Percentiles rank a stretch among this genome's conserved stretches.
Evolutionary conservation across 2,888 invertebrate genomes (phyloP).

Genomic region (Agriotes lineatus): DNA sequence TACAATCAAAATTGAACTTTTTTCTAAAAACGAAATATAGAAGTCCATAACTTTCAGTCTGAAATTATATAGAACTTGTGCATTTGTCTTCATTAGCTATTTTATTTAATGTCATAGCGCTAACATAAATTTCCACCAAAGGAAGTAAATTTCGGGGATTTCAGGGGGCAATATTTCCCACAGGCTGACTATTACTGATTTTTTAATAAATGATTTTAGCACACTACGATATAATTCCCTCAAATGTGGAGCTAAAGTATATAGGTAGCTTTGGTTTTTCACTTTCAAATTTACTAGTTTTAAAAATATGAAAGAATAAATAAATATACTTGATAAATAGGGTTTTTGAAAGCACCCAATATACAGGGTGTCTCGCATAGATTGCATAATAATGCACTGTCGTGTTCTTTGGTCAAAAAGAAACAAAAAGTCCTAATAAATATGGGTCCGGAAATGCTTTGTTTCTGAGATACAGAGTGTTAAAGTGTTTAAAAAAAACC

Average conservation of each 20-base stretch:
- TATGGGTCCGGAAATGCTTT: too few species aligned
- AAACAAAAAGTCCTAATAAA: too few species aligned
- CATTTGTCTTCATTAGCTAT: background rate
- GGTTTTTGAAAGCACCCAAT: background rate
- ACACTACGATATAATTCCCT: background rate
- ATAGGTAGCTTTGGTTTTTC: slow-evolving; percentile 4
- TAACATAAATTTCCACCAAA: background rate
- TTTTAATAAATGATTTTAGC: slow-evolving; percentile 10
- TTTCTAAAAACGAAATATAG: slow-evolving; percentile 1
- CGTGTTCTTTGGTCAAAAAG: too few species aligned
- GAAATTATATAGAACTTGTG: too few species aligned
- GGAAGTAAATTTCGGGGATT: slow-evolving; percentile 1
- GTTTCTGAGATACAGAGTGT: too few species aligned
- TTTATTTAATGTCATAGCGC: background rate
- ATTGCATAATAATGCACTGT: too few species aligned
- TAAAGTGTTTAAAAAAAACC: too few species aligned
- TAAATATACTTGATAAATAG: background rate
- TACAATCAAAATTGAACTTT: too few species aligned
- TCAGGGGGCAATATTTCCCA: background rate
- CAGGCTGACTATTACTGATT: background rate
- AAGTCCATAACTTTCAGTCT: background rate
- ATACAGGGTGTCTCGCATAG: too few species aligned
- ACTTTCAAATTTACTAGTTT: too few species aligned
- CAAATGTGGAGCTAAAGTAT: background rate
- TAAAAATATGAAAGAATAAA: background rate